Evolutionary conservation across 1,140 invertebrate genomes (phyloP).

Genomic region (Andricus grossulariae): DNA sequence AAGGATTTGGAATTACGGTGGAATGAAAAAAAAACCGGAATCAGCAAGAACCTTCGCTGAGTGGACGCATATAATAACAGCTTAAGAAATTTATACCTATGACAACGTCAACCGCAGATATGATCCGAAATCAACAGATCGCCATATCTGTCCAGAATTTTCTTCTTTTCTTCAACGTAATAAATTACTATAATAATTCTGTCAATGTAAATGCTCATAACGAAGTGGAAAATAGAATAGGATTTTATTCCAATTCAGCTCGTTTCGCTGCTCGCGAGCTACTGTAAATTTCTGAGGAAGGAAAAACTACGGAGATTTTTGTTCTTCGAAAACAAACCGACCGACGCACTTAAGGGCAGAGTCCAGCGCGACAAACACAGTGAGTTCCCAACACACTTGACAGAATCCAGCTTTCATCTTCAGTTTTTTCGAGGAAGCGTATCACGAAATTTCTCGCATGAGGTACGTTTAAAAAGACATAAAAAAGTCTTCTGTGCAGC

Average conservation of each 20-base stretch:
- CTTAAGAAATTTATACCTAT: slow-evolving; percentile 39
- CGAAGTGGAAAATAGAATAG: no score
- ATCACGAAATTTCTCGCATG: no score
- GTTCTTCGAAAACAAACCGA: not conserved
- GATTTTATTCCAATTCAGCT: not conserved
- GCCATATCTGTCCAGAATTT: not conserved
- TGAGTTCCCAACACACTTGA: not conserved
- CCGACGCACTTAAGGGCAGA: not conserved
- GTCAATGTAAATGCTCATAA: no score
- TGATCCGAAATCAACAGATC: not conserved
- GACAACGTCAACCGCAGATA: not conserved
- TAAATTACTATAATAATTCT: not conserved
- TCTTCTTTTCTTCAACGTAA: not conserved
- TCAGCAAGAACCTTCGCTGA: no score
- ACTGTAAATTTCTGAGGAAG: not conserved
- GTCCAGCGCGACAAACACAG: not conserved
- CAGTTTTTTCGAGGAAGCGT: not conserved
- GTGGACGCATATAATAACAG: slow-evolving; percentile 29
- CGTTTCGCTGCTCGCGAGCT: no score
- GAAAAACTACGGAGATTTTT: not conserved
- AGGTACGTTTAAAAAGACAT: not conserved
- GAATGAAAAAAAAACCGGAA: no score
- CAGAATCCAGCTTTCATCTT: no score
- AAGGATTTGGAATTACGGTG: no score
- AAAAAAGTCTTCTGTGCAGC: not conserved